Evolutionary conservation across 2,113 vertebrate species (phyloP), one percentile per base, ranked within the genome.

Genomic region (Engystomops pustulosus): DNA sequence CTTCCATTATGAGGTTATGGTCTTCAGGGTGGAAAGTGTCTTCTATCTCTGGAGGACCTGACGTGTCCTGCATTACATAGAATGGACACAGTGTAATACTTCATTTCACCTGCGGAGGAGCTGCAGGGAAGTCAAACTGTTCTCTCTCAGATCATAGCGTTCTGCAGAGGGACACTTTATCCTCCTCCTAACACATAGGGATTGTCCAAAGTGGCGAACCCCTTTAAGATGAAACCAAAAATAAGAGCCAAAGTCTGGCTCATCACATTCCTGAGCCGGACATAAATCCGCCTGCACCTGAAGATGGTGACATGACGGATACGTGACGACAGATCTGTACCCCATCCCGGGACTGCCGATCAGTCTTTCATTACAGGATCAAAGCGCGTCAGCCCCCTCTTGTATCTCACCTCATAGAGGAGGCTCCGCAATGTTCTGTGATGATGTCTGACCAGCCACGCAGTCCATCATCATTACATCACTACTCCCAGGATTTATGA

Each of bases 291-390:
- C 14, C 27, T 14, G 10, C 70, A 47, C 41, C 70, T 72, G 7
- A 44, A 27, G n/a, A 45, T 72, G 70, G 44, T 25, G 70, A 72
- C 41, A 47, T 44, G 14, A 47, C 27, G 25, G 69, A 71, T 72
- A 45, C 18, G 44, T 68, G 65, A 68, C 17, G 65, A 36, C 20
- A 17, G 65, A 36, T 3, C 15, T 7, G 6, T 14, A 20, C 32
- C 14, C 30, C 7, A 32, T 36, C 65, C 32, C 30, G 65, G 32
- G 17, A 6, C 32, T 3, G 20, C 5, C 17, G 67, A n/a, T n/a
- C 67, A 11, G 34, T 68, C 18, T 68, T 8, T 34, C 0, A 17
- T 27, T 36, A 38, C 17, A 38, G 30, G 32, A 69, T 69, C 32
- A 69, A 69, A 69, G 67, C 32, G 14, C 8, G 7, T 38, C 34